Percentiles rank a stretch among this genome's conserved stretches.
These are phyloP conservation scores for Eolophus roseicapilla DNA, from an alignment of 2,113 vertebrate species.

Conservation along the genomic window DNA sequence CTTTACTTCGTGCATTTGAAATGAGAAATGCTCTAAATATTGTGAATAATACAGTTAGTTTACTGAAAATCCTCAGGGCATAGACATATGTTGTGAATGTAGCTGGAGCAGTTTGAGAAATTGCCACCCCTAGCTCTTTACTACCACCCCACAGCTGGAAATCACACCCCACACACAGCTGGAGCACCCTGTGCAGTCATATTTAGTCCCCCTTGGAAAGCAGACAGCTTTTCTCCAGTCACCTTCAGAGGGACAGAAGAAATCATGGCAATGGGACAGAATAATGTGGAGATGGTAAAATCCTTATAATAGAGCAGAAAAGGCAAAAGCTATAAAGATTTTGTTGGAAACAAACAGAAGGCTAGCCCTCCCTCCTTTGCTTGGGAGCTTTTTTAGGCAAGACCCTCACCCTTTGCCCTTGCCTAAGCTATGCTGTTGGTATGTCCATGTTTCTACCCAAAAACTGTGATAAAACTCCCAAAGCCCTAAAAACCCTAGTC, in stretches of 20 bases:
- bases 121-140: neutral
- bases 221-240: neutral
- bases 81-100: neutral
- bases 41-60: neutral
- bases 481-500: neutral
- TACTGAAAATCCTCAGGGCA: conserved; percentile 4
- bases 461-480: neutral
- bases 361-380: neutral
- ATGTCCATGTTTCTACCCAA: neutral
- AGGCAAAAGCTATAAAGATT: neutral
- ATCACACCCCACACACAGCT: neutral
- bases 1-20: neutral
- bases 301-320: neutral
- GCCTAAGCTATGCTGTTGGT: neutral
- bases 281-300: neutral
- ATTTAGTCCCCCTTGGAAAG: neutral
- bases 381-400: neutral
- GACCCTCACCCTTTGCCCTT: neutral
- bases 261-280: neutral
- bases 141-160: neutral
- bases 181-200: neutral
- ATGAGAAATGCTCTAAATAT: conserved; percentile 18
- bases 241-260: neutral
- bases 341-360: neutral
- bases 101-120: neutral